These are phyloP conservation scores for Zaprionus kolodkinae DNA, from an alignment of 1,140 invertebrate genomes.

Conservation along the genomic window DNA sequence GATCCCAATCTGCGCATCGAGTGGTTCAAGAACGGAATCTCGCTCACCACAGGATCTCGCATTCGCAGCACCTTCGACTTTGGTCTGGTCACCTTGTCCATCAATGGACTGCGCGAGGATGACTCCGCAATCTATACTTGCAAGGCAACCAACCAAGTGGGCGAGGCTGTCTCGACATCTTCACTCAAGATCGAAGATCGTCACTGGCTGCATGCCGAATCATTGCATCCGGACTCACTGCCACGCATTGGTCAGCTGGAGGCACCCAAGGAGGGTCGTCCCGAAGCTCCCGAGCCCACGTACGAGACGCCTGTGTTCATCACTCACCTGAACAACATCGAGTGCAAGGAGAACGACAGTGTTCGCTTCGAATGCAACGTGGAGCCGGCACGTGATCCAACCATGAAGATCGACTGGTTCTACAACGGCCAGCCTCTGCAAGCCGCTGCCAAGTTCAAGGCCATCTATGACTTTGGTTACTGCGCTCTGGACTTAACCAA, in stretches of 20 bases:
- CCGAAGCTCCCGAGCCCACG: constrained; percentile 89
- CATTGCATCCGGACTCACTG: constrained; percentile 95
- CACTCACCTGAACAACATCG: constrained; percentile 94
- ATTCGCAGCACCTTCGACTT: constrained; percentile 96
- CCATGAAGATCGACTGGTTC: constrained; percentile 96
- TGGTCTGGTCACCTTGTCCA: constrained; percentile 95
- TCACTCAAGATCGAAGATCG: constrained; percentile 95
- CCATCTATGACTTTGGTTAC: constrained; percentile 95
- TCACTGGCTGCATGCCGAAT: constrained; percentile 94
- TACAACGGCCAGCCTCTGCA: constrained; percentile 93
- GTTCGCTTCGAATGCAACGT: constrained; percentile 98
- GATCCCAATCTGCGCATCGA: constrained; percentile 96
- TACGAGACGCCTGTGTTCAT: constrained; percentile 96
- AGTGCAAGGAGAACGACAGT: constrained; percentile 94
- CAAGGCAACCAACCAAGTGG: constrained; percentile 94
- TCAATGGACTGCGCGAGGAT: constrained; percentile 93
- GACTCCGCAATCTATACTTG: constrained; percentile 98
- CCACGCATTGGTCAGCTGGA: constrained; percentile 94
- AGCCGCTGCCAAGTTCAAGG: constrained; percentile 91
- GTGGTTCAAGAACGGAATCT: constrained; percentile 97
- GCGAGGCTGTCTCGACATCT: constrained; percentile 96
- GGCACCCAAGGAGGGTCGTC: constrained; percentile 87
- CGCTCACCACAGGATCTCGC: constrained; percentile 92
- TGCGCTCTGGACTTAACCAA: constrained; percentile 93
- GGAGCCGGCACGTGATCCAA: constrained; percentile 97